These are phyloP conservation scores for Petaurus breviceps DNA, from an alignment of 2,113 vertebrate species.

Conservation along the genomic window DNA sequence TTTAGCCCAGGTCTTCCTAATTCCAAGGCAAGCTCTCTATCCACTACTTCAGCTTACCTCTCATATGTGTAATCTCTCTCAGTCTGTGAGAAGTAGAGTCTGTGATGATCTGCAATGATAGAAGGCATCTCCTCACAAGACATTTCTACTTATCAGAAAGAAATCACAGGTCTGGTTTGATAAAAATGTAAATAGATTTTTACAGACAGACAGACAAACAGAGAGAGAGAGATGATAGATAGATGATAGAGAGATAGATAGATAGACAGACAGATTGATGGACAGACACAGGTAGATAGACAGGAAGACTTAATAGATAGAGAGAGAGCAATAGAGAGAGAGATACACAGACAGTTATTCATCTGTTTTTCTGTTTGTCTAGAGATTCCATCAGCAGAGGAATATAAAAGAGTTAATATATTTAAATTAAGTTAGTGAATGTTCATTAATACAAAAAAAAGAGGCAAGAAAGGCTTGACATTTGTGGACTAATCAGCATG, in stretches of 20 bases:
- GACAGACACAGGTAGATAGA: too few relatives aligned
- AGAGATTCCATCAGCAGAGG: not conserved
- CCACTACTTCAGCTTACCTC: not conserved
- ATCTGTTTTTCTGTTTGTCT: not conserved
- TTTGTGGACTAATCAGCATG: constrained; percentile 39
- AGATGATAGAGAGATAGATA: too few relatives aligned
- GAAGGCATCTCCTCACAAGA: not conserved
- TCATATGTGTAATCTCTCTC: not conserved
- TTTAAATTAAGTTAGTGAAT: not conserved
- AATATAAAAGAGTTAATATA: not conserved
- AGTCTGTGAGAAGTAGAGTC: not conserved
- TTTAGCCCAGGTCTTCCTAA: not conserved
- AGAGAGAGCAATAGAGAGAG: too few relatives aligned
- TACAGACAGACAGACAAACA: not conserved
- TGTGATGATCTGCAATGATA: not conserved
- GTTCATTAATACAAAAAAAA: not conserved
- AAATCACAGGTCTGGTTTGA: not conserved
- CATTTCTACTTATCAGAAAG: not conserved
- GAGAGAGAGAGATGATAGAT: too few relatives aligned
- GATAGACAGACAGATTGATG: too few relatives aligned
- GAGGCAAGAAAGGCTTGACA: constrained; percentile 21
- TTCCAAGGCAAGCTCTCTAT: not conserved
- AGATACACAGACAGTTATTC: not conserved
- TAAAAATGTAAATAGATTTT: not conserved
- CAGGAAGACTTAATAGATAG: too few relatives aligned